Evolutionary conservation across 2,797 vertebrate genomes (phyloP).

Genomic region (Coluber constrictor): DNA sequence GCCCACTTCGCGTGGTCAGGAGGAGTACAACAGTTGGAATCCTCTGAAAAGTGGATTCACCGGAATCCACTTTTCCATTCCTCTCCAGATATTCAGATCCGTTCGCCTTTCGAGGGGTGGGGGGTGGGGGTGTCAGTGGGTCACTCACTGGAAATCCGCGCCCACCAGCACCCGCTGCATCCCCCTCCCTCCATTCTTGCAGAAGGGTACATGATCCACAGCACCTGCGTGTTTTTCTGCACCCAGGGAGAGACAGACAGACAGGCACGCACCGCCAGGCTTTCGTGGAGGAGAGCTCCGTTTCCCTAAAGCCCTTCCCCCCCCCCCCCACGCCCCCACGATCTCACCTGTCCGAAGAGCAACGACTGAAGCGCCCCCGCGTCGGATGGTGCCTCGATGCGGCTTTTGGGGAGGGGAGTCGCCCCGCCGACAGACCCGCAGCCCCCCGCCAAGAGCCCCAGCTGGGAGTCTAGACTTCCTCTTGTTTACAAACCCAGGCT

Average conservation of each 20-base stretch:
- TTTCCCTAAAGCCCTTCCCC: neutral
- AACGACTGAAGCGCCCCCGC: neutral
- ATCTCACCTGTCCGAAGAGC: constrained; percentile 20
- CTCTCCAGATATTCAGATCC: neutral
- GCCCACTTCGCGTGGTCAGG: neutral
- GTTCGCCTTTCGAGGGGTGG: too few relatives aligned
- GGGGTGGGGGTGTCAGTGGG: too few relatives aligned
- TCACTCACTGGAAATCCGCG: neutral
- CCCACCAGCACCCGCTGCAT: too few relatives aligned
- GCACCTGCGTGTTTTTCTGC: neutral
- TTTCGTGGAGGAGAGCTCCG: neutral
- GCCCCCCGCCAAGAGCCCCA: constrained; percentile 7
- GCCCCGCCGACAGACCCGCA: too few relatives aligned
- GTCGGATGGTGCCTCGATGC: neutral
- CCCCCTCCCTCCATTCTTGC: too few relatives aligned
- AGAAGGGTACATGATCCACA: too few relatives aligned
- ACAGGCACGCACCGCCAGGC: neutral
- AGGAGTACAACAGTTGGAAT: neutral
- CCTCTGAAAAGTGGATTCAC: neutral
- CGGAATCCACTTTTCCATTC: neutral
- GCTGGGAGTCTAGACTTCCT: constrained; percentile 38
- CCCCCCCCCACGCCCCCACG: too few relatives aligned
- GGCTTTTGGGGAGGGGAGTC: neutral
- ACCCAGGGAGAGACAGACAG: too few relatives aligned
- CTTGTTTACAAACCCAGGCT: constrained; percentile 38